Conservation (phyloP, 2,888 invertebrate species). For the Rhopalosiphum nymphaeae region DNA sequence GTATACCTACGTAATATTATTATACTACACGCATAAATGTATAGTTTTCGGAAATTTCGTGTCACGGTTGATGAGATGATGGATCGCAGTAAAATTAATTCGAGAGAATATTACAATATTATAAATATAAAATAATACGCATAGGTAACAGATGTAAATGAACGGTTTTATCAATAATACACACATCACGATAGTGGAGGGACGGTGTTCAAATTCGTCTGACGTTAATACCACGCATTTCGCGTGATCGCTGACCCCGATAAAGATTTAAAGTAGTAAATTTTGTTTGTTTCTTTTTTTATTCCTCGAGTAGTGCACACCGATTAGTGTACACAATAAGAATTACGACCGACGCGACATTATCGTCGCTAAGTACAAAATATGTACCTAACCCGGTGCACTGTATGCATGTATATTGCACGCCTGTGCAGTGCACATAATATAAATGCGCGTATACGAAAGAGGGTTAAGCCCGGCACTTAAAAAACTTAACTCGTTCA, state of each 20-base stretch:
- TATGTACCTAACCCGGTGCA: background rate
- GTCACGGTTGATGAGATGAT: background rate
- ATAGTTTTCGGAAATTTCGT: background rate
- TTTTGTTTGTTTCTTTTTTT: background rate
- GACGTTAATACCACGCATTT: background rate
- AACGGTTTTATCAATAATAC: background rate
- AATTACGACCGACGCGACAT: background rate
- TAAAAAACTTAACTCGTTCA: slow-evolving; percentile 21
- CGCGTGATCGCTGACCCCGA: background rate
- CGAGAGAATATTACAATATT: background rate
- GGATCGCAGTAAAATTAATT: background rate
- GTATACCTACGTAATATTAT: background rate
- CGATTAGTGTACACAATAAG: background rate
- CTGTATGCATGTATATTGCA: background rate
- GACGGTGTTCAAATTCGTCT: background rate
- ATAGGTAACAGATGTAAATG: background rate
- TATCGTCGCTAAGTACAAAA: background rate
- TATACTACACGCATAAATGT: background rate
- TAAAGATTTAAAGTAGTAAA: background rate
- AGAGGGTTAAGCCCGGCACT: slow-evolving; percentile 19
- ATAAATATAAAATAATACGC: background rate
- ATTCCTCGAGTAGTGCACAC: background rate
- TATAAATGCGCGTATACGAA: background rate
- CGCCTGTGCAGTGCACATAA: background rate
- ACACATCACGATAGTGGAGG: background rate